Evolutionary conservation across 35 echinoderm and acorn worm species (phyloP), one percentile per base, ranked within the genome.

Genomic region (Stichopus chloronotus): DNA sequence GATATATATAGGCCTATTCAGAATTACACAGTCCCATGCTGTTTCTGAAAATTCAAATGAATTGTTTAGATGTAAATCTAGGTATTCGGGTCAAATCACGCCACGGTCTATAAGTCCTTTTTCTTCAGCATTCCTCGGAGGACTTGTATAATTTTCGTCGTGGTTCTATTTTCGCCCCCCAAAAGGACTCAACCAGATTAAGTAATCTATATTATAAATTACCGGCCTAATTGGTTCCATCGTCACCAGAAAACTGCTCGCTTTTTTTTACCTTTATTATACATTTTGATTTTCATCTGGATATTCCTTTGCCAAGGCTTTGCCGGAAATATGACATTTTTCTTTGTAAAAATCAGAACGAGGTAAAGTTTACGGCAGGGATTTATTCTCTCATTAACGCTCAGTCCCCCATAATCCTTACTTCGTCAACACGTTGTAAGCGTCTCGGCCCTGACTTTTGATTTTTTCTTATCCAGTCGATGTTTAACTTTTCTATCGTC

Each of bases 111-210:
- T 56, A 53, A 58, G 10, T 58, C 58, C n/a, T 21, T 19, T 1
- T 58, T 58, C 55, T 56, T 58, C 55, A 25, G 23, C 52, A 58
- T 58, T 85, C 82, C 82, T 85, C 55, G 21, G 82, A 85, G 82
- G 57, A 85, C 56, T 23, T 58, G 69, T 85, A 85, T 85, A 85
- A 85, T 85, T 85, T 85, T 58, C 82, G 56, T 24, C 82, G 22
- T 85, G 58, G 55, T 85, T 85, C 82, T 85, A 58, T 74, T 74
- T 74, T 74, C 17, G 22, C 11, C 7, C 69, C 4, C 19, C 19
- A 74, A 24, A 74, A n/a, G 69, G 19, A 74, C 19, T 20, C 7
- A 72, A 14, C 6, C 6, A 14, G 69, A 72, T 72, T 72, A 72
- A 72, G 17, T 72, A 72, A 72, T 72, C 69, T 72, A 72, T n/a